Conservation (phyloP, 2,113 vertebrate species). For the Platycercus adscitus region DNA sequence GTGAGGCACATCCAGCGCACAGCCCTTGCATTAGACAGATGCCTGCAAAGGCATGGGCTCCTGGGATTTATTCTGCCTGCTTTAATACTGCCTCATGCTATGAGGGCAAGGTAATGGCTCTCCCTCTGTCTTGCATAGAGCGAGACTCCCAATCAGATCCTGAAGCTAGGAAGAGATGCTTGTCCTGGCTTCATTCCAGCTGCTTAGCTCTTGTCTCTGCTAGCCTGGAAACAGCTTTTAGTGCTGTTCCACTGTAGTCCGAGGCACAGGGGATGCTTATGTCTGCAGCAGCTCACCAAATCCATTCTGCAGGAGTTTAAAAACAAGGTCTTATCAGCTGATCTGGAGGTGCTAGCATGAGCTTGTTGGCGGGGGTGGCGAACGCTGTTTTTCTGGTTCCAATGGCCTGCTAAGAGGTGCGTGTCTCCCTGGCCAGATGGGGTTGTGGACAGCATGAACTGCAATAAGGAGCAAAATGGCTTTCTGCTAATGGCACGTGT, state of each 20-base stretch:
- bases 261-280: not conserved
- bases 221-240: conserved; percentile 43
- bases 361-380: not conserved
- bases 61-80: conserved; percentile 23
- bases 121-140: not conserved
- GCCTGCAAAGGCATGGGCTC: not conserved
- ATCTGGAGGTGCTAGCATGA: not conserved
- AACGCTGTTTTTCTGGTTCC: not conserved
- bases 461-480: not conserved
- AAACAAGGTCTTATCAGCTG: conserved; percentile 28
- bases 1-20: not conserved
- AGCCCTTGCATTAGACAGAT: not conserved
- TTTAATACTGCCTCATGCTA: not conserved
- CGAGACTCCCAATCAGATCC: not conserved
- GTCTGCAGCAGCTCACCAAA: not conserved
- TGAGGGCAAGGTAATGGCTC: conserved; percentile 17
- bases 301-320: not conserved
- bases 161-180: conserved; percentile 48
- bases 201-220: conserved; percentile 33
- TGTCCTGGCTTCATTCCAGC: conserved; percentile 1
- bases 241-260: not conserved
- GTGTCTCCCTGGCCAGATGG: not conserved
- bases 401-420: not conserved
- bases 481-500: not conserved
- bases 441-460: not conserved